Evolutionary conservation across 2,113 vertebrate species (phyloP), one percentile per base, ranked within the genome.

Genomic region (Dipodomys merriami): DNA sequence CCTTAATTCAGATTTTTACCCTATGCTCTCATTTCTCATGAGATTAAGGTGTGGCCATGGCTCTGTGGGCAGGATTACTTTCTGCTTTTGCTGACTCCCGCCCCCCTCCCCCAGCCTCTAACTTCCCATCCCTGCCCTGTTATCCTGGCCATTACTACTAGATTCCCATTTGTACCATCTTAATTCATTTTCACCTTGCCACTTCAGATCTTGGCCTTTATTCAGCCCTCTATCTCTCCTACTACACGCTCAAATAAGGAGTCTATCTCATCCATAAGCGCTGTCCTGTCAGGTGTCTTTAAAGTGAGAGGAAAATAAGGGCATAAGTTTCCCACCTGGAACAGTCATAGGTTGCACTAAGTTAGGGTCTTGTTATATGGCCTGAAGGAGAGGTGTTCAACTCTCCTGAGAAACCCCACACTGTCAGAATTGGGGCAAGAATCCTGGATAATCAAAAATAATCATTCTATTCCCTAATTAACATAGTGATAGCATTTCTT

Each of bases 161-260:
- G 39, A 95, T 85, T 64, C 44, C 80, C 12, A 20, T 62, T 35
- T 95, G 87, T 91, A 7, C 83, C 35, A 90, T 94, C 69, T 95
- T 92, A 93, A 95, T 83, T 83, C 57, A n/a, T n/a, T n/a, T 78
- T 94, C 29, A 10, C 18, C 49, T 46, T 62, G 30, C 68, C 25
- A 83, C 46, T 69, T n/a, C 29, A 89, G 65, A 83, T 39, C 57
- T 39, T 92, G 72, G 10, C 60, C 53, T 91, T 84, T 91, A 78
- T 10, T 82, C 7, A 67, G 65, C 11, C 35, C 71, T 86, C 86
- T 83, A 39, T 84, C 29, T 30, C 69, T 89, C 39, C 22, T 80
- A 83, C 27, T 53, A 39, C 22, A 88, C 64, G 35, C 13, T 87
- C 72, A 95, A 67, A 81, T 33, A 62, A 39, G 29, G 30, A 79